Conservation (phyloP, 1,140 invertebrate species). For the Gerris buenoi region DNA sequence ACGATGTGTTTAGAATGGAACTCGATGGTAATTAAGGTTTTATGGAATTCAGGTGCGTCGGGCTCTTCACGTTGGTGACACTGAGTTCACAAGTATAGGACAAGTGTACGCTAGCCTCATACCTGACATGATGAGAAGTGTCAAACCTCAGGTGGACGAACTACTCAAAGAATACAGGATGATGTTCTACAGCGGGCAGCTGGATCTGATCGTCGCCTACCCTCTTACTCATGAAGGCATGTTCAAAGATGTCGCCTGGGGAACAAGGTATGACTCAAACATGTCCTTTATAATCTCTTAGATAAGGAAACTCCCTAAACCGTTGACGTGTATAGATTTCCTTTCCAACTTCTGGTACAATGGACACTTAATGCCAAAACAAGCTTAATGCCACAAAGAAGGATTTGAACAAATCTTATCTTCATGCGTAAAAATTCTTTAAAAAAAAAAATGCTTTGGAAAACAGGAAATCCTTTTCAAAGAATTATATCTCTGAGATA, state of each 20-base stretch:
- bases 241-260: constrained; percentile 3
- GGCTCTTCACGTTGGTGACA: constrained; percentile 7
- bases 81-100: not conserved
- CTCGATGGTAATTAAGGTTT: not conserved
- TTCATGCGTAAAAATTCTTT: too few species aligned
- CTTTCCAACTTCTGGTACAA: too few species aligned
- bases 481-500: too few species aligned
- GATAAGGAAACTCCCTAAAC: not conserved
- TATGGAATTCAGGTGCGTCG: not conserved
- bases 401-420: too few species aligned
- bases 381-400: too few species aligned
- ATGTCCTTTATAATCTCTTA: not conserved
- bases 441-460: too few species aligned
- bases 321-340: too few species aligned
- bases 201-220: constrained; percentile 73
- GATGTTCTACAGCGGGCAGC: constrained; percentile 63
- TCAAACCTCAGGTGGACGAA: constrained; percentile 61
- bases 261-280: not conserved
- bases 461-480: too few species aligned
- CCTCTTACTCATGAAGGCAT: constrained; percentile 38
- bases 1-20: not conserved
- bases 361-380: too few species aligned
- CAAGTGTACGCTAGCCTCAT: not conserved
- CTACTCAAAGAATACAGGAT: constrained; percentile 50
- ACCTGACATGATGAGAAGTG: constrained; percentile 24